A percentile compares a stretch with the other conserved stretches of the same genome.
Evolutionary conservation across 2,888 invertebrate species (phyloP).

Genomic region (Frankliniella fusca): DNA sequence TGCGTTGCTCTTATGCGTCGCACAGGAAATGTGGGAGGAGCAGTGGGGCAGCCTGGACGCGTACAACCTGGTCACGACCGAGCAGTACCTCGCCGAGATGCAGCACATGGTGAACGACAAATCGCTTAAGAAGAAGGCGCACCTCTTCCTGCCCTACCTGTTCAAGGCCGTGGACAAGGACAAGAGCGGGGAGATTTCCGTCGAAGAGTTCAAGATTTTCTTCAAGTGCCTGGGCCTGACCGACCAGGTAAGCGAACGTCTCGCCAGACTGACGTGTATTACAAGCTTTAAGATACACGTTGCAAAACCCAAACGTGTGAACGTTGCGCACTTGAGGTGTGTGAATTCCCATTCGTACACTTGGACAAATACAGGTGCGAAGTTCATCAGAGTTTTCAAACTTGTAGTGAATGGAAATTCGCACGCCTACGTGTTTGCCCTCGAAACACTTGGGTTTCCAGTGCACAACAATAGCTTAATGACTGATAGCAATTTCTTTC

Average conservation of each 20-base stretch:
- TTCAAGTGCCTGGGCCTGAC: slow-evolving; percentile 72
- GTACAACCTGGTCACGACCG: slow-evolving; percentile 75
- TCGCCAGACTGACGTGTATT: too few species aligned
- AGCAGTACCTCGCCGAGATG: slow-evolving; percentile 77
- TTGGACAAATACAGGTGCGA: too few species aligned
- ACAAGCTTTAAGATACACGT: too few species aligned
- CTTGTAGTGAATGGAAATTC: too few species aligned
- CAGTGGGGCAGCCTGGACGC: slow-evolving; percentile 78
- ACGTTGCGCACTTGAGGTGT: background rate
- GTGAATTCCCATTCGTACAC: background rate
- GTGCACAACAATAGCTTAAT: too few species aligned
- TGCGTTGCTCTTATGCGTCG: slow-evolving; percentile 38
- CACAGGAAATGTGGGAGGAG: slow-evolving; percentile 71
- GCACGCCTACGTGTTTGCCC: too few species aligned
- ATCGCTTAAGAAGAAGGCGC: slow-evolving; percentile 66
- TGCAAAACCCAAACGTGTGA: too few species aligned
- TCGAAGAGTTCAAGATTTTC: slow-evolving; percentile 78
- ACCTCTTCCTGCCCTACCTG: slow-evolving; percentile 73
- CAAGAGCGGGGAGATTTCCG: slow-evolving; percentile 69
- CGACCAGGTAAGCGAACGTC: slow-evolving; percentile 54
- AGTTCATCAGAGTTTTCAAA: too few species aligned
- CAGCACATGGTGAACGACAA: slow-evolving; percentile 75
- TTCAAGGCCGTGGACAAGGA: slow-evolving; percentile 84
- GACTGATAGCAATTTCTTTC: background rate
- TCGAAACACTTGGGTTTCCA: too few species aligned